Evolutionary conservation across 1,140 invertebrate species (phyloP), one percentile per base, ranked within the genome.

Genomic region (Caligus rogercresseyi): DNA sequence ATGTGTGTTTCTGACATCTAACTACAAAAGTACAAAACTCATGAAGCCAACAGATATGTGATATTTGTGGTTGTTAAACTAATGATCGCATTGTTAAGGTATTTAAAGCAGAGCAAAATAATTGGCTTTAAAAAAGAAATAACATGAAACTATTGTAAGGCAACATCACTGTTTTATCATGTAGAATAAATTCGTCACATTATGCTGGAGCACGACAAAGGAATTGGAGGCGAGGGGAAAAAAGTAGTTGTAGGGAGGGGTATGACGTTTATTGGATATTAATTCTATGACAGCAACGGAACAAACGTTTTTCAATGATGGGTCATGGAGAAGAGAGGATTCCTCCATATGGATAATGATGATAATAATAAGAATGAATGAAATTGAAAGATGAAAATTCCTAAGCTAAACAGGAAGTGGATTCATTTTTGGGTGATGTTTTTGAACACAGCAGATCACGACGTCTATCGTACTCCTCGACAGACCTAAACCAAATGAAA

Each of bases 381-480:
- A 11, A n/a, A 43, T 11, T 43, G n/a, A 43, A n/a, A 43, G n/a
- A 43, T 43, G n/a, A 43, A 11, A 11, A 43, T n/a, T 43, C 31
- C n/a, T 43, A 43, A 43, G 31, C 31, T 43, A 43, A 43, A 43
- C 31, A 43, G 7, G 31, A 43, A 11, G 31, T 43, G 31, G 31
- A 43, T 43, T 43, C 31, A 43, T 43, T 43, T 43, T 43, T 43
- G 7, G 31, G 31, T 7, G 31, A 43, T n/a, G 31, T 11, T 43
- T 43, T 43, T 43, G 31, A 43, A 43, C 31, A 43, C 31, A 43
- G 7, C 7, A 60, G 18, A 25, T 60, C 57, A 2, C 57, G 57
- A 24, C 25, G 21, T 18, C 57, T 21, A 60, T 60, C 57, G 21
- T 60, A 60, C 16, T 60, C 57, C 57, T 60, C 57, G 1, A 60